Conservation (phyloP, 2,113 vertebrate genomes). For the Natator depressus region DNA sequence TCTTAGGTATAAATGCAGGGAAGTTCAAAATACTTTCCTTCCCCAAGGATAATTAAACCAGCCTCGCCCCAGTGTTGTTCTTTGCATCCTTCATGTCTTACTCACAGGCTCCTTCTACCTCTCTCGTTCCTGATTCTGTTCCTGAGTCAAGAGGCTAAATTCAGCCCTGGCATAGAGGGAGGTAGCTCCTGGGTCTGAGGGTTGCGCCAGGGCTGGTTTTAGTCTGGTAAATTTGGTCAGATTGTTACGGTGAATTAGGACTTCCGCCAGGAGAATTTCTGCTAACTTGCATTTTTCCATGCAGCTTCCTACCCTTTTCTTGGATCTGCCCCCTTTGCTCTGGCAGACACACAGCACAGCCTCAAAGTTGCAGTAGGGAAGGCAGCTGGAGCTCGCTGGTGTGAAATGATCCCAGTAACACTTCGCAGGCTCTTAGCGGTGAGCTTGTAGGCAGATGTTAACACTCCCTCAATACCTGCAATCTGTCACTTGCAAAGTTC, state of each 20-base stretch:
- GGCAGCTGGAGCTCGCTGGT: background rate
- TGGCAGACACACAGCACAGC: background rate
- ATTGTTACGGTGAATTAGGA: background rate
- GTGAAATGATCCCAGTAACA: background rate
- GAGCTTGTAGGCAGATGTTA: background rate
- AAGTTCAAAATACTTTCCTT: background rate
- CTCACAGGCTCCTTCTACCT: constrained; percentile 17
- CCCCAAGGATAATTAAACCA: background rate
- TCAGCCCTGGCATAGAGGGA: background rate
- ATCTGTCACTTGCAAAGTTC: background rate
- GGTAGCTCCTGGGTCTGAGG: background rate
- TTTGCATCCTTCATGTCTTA: constrained; percentile 2
- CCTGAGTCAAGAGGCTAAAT: background rate
- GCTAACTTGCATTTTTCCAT: background rate
- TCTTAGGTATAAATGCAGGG: background rate
- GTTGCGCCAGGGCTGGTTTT: background rate
- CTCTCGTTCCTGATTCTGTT: background rate
- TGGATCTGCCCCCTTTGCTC: constrained; percentile 22
- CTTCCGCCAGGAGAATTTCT: background rate
- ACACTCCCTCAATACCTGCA: background rate
- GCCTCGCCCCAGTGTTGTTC: background rate
- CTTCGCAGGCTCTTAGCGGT: background rate
- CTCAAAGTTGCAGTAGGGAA: background rate
- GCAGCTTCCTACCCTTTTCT: background rate
- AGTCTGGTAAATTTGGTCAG: background rate